Base-by-base conservation (phyloP, 1,140 invertebrate genomes). In the Hypothenemus hampei region DNA sequence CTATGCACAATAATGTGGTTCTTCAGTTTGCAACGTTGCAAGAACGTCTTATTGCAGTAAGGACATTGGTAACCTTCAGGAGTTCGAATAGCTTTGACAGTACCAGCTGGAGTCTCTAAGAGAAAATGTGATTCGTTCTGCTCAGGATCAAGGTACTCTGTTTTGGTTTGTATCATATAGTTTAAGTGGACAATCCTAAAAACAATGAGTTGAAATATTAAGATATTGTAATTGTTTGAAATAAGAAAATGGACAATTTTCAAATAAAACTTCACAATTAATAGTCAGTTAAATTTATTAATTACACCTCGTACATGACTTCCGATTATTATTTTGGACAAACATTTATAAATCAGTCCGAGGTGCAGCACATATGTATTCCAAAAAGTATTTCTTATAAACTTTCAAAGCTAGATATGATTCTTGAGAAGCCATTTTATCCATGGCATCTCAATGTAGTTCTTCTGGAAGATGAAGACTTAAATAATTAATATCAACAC, bases 1-100 rank as follows among this genome's bases (percentile, higher is more conserved):
- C 70, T 69, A 45, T 78, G 76, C 1, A 66, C 64, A 4, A 67
- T 63, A 1, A 69, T 61, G 41, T 77, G 75, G 3, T 43, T 61
- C 39, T 57, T 57, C 20, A 57, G 22, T 51, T 41, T 57, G 46
- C 51, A 39, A n/a, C 47, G 29, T 36, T 57, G 46, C 20, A 31
- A 36, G 24, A 61, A 61, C 0, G n/a, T 22, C 35, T 55, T 57
- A 5, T 16, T 24, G 31, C 59, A 61, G 13, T 57, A 48, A 8
- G 33, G 48, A 29, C 59, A 61, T 26, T 39, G 54, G 33, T 49
- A 60, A 11, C 54, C 58, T 29, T 37, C 35, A 3, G 3, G 4
- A 3, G 24, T 22, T 13, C 35, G 43, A 3, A 11, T 43, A 11
- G 44, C 40, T 18, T 10, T 21, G 6, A 49, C 7, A 8, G 31